phyloP scores from a whole-genome alignment of 2,113 vertebrate species.

The Clarias macrocephalus region DNA sequence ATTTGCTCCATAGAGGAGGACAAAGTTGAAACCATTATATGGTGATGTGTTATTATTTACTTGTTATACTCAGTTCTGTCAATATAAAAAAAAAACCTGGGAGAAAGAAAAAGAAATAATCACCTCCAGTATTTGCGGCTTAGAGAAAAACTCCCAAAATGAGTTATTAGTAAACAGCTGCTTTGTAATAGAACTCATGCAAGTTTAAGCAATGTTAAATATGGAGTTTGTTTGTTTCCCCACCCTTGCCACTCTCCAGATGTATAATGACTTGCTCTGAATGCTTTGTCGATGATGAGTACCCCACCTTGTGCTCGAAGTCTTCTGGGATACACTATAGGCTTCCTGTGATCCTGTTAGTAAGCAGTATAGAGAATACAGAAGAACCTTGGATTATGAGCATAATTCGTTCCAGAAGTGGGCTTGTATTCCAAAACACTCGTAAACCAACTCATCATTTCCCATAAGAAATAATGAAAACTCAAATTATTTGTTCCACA shows the following conservation, averaged over 20 bases:
- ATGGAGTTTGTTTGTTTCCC: not conserved
- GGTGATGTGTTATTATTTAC: conserved; percentile 17
- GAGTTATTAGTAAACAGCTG: not conserved
- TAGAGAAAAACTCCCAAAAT: conserved; percentile 16
- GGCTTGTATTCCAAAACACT: too few relatives aligned
- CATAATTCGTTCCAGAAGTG: too few relatives aligned
- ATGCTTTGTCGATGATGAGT: conserved; percentile 62
- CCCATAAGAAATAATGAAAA: too few relatives aligned
- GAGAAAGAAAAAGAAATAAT: conserved; percentile 18
- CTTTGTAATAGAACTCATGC: not conserved
- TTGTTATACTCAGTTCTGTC: conserved; percentile 29
- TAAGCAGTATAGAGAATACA: too few relatives aligned
- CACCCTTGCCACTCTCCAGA: conserved; percentile 20
- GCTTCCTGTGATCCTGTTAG: too few relatives aligned
- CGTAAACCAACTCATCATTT: too few relatives aligned
- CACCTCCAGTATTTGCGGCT: not conserved
- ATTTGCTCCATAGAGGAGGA: conserved; percentile 22
- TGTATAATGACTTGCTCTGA: conserved; percentile 69
- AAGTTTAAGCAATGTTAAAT: conserved; percentile 24
- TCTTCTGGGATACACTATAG: too few relatives aligned
- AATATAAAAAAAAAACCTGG: conserved; percentile 32
- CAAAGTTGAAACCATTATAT: conserved; percentile 25
- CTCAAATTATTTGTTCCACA: too few relatives aligned
- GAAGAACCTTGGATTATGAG: too few relatives aligned
- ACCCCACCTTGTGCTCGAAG: too few relatives aligned